Evolutionary conservation across 2,797 vertebrate genomes (phyloP).

Genomic region (Brotula barbata): DNA sequence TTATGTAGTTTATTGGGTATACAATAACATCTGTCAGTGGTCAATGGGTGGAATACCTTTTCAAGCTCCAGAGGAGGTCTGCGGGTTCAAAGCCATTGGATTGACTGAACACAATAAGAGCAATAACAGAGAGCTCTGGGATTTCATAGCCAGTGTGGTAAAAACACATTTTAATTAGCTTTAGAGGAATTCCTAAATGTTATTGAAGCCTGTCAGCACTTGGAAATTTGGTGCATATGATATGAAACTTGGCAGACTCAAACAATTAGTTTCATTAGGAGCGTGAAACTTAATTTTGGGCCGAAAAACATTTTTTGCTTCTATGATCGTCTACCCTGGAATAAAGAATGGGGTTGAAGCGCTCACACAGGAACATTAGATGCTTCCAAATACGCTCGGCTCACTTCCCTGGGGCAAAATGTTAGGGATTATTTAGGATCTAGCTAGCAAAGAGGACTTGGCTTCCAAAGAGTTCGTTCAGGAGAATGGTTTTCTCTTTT

Average conservation of each 20-base stretch:
- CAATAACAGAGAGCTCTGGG: background rate
- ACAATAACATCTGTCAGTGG: background rate
- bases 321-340: background rate
- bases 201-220: conserved; percentile 15
- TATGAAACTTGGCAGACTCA: conserved; percentile 40
- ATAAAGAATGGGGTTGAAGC: conserved; percentile 28
- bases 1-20: background rate
- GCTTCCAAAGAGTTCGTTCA: conserved; percentile 11
- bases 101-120: background rate
- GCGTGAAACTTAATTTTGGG: conserved; percentile 11
- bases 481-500: background rate
- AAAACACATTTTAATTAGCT: conserved; percentile 9
- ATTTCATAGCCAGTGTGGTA: background rate
- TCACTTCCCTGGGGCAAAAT: conserved; percentile 34
- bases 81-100: background rate
- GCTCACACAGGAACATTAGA: conserved; percentile 1
- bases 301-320: conserved; percentile 1
- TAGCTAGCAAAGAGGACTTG: conserved; percentile 32
- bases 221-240: conserved; percentile 9
- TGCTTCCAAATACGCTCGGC: conserved; percentile 1
- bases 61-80: conserved; percentile 4
- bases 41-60: background rate
- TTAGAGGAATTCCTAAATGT: conserved; percentile 23
- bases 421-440: conserved; percentile 57
- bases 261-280: conserved; percentile 22